These are phyloP conservation scores for Brachionus angularis DNA, from an alignment of 1,140 invertebrate species.

Conservation along the genomic window DNA sequence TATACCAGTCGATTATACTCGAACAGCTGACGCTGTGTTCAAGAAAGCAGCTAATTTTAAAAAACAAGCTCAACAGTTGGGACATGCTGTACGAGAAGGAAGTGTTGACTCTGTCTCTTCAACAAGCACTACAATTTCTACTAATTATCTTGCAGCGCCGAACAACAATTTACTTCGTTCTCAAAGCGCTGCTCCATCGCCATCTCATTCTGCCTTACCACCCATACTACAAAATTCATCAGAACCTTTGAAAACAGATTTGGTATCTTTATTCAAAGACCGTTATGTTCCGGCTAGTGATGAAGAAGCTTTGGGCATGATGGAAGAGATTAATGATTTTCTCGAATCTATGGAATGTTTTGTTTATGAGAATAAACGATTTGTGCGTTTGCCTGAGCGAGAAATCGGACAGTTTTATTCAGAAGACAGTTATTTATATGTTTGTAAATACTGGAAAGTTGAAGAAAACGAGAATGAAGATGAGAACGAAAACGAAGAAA, in stretches of 20 bases:
- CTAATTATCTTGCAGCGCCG: constrained; percentile 26
- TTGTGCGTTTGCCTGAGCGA: constrained; percentile 86
- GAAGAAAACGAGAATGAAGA: constrained; percentile 51
- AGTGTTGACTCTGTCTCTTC: constrained; percentile 28
- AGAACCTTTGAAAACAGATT: constrained; percentile 69
- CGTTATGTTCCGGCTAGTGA: constrained; percentile 79
- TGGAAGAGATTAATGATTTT: constrained; percentile 63
- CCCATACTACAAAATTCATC: constrained; percentile 23
- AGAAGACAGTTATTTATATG: constrained; percentile 93
- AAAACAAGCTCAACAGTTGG: constrained; percentile 47
- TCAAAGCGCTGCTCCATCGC: constrained; percentile 61
- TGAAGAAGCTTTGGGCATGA: constrained; percentile 69
- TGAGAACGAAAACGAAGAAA: constrained; percentile 62
- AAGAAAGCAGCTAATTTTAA: constrained; percentile 91
- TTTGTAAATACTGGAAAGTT: constrained; percentile 74
- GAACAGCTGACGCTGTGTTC: constrained; percentile 92
- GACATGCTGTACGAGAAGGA: constrained; percentile 41
- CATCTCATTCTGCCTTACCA: constrained; percentile 45
- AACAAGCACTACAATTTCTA: neutral
- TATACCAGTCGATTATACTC: constrained; percentile 95
- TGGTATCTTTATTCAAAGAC: constrained; percentile 89
- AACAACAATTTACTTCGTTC: constrained; percentile 48
- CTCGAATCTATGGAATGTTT: constrained; percentile 83
- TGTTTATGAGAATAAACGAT: constrained; percentile 94
- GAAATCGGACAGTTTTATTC: constrained; percentile 88